These are phyloP conservation scores for Motacilla alba DNA, from an alignment of 2,113 vertebrate genomes.

Conservation along the genomic window DNA sequence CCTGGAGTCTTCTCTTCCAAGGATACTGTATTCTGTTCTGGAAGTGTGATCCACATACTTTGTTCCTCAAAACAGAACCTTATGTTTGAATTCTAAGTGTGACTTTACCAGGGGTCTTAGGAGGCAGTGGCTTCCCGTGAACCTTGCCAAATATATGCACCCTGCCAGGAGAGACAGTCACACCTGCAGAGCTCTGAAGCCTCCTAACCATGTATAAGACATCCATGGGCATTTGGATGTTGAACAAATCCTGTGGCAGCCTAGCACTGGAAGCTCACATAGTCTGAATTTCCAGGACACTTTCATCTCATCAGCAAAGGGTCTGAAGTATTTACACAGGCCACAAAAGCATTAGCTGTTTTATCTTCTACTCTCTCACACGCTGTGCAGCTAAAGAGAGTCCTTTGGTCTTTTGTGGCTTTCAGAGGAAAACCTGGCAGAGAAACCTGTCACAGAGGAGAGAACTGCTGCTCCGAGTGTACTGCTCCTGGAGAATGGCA, in stretches of 20 bases:
- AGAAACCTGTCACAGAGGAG: not conserved
- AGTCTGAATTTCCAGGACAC: not conserved
- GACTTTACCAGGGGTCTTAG: not conserved
- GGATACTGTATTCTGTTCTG: not conserved
- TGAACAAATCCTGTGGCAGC: not conserved
- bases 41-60: not conserved
- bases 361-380: not conserved
- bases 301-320: not conserved
- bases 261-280: not conserved
- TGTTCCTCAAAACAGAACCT: not conserved
- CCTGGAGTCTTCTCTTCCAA: not conserved
- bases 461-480: fast-evolving
- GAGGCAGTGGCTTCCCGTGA: not conserved
- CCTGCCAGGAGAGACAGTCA: not conserved
- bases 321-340: not conserved
- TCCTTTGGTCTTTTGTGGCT: not conserved
- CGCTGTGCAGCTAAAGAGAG: not conserved
- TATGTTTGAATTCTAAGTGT: not conserved
- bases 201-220: not conserved
- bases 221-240: not conserved
- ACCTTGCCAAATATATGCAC: not conserved
- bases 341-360: not conserved
- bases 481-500: not conserved
- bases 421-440: not conserved
- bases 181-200: not conserved